phyloP scores from a whole-genome alignment of 2,888 invertebrate genomes.

The Drosophila demipolita region DNA sequence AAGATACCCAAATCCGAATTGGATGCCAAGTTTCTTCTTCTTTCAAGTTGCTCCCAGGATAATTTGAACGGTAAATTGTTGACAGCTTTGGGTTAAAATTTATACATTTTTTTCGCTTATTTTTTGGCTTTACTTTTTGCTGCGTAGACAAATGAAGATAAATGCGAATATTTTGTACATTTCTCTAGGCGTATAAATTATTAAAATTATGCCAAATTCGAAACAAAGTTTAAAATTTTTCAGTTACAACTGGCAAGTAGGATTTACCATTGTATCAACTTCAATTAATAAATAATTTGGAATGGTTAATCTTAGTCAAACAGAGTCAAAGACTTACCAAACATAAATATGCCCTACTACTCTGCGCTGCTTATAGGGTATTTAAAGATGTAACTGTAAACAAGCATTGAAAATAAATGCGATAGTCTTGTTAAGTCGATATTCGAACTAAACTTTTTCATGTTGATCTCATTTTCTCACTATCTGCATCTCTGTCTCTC shows the following conservation, averaged over 20 bases:
- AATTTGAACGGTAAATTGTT: conserved; percentile 78
- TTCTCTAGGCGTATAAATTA: conserved; percentile 19
- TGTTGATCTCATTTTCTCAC: conserved; percentile 48
- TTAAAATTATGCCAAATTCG: not conserved
- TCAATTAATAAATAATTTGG: not conserved
- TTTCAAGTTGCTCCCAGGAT: conserved; percentile 63
- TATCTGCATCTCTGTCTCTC: conserved; percentile 5
- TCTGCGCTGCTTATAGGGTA: conserved; percentile 1
- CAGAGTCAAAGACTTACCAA: not conserved
- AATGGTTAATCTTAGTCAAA: not conserved
- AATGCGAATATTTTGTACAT: conserved; percentile 48
- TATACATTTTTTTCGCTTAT: conserved; percentile 14
- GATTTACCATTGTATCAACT: not conserved
- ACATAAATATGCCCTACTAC: not conserved
- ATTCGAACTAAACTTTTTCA: conserved; percentile 47
- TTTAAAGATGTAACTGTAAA: conserved; percentile 40
- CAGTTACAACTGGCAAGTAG: not conserved
- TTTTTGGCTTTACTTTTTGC: conserved; percentile 10
- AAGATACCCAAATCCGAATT: conserved; percentile 44
- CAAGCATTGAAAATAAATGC: conserved; percentile 54
- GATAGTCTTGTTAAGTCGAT: conserved; percentile 60
- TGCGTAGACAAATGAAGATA: conserved; percentile 75
- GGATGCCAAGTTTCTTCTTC: conserved; percentile 19
- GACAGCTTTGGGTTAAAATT: conserved; percentile 68
- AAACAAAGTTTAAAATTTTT: not conserved